Base-by-base conservation (phyloP, 30 jellyfish, hydroid and myxozoan genomes). In the Aurelia sp. region DNA sequence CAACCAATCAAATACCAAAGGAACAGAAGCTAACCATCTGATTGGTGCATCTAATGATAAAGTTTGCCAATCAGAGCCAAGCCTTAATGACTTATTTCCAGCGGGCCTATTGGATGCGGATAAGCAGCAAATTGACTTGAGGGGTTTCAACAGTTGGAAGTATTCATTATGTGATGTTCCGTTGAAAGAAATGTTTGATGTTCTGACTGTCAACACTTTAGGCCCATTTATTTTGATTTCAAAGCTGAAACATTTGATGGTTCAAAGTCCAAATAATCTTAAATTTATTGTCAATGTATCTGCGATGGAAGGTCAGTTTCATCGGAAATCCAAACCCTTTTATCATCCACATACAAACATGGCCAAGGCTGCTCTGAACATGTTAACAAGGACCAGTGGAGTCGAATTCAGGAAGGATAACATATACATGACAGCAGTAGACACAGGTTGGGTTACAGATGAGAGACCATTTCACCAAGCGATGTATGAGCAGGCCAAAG, bases 381-480 rank as follows among this genome's bases (percentile, higher is more conserved):
- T 84, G 93, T 72, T 84, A 9, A 84, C 93, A 22, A 63, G 93
- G 74, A 84, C 93, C 15, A 84, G 88, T 73, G 93, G 93, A 60
- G 7, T 84, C 8, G 93, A 84, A 48, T 62, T 71, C 8, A 27
- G 27, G 19, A 17, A 2, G 40, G 88, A 84, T 44, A 48, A 48
- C 13, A 84, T 84, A 0, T 84, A 71, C 63, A 84, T 84, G 93
- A 84, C 93, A 1, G 81, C 88, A 6, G 93, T 84, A 19, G 93
- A 84, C 61, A 84, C 93, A 16, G 93, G 93, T 3, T 84, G 93
- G 93, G 83, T 74, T 67, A 84, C 88, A 11, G 88, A 84, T 61
- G 93, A 84, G 38, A 64, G 87, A 10, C 93, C 93, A 5, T 57
- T 38, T 17, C 64, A 81, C 3, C 75, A 81, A 40, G 88, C 87